These are phyloP conservation scores for Blastobasis lacticolella DNA, from an alignment of 2,888 invertebrate genomes.

Conservation along the genomic window DNA sequence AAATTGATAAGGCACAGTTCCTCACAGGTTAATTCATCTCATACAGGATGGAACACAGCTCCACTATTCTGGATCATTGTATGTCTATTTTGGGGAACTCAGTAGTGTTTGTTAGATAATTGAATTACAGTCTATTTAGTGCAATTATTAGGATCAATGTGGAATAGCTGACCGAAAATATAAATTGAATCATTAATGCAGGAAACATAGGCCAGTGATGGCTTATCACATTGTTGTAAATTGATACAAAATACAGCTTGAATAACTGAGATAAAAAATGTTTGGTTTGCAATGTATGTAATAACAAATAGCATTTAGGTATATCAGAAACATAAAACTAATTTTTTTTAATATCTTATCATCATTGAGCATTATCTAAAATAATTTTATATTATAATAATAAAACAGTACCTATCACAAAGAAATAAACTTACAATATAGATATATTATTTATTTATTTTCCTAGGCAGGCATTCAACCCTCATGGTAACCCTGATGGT, in stretches of 20 bases:
- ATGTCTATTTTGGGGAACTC: background rate
- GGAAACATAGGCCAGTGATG: conserved; percentile 32
- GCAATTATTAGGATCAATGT: conserved; percentile 51
- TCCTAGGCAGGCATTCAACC: too few relatives aligned
- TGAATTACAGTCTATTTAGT: background rate
- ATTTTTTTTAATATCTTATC: too few relatives aligned
- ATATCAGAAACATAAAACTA: too few relatives aligned
- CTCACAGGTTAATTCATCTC: conserved; percentile 18
- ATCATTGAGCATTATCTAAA: too few relatives aligned
- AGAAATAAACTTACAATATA: too few relatives aligned
- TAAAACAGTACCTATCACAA: too few relatives aligned
- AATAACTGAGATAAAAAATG: conserved; percentile 21
- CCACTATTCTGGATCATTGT: background rate
- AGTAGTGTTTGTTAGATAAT: too few relatives aligned
- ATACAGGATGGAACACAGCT: conserved; percentile 16
- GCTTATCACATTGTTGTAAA: conserved; percentile 30
- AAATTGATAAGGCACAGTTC: conserved; percentile 17
- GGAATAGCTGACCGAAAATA: conserved; percentile 41
- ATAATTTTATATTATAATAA: too few relatives aligned
- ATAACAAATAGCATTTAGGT: too few relatives aligned
- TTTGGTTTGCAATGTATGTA: too few relatives aligned
- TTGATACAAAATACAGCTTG: conserved; percentile 22
- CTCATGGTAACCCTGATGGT: too few relatives aligned
- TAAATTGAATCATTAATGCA: conserved; percentile 33
- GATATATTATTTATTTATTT: too few relatives aligned